Conservation (phyloP, 2,888 invertebrate genomes). For the Sipunculus nudus region DNA sequence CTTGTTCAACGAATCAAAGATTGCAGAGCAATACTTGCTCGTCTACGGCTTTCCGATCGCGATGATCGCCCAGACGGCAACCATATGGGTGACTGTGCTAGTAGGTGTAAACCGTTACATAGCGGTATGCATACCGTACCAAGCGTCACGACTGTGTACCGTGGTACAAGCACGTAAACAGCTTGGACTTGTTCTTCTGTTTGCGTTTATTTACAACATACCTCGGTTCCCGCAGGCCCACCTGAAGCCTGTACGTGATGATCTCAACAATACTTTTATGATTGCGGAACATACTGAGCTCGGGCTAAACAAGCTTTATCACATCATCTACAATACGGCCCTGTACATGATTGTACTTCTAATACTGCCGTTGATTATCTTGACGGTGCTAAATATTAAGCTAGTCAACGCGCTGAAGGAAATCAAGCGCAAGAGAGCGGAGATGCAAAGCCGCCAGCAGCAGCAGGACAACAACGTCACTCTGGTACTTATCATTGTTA, state of each 20-base stretch:
- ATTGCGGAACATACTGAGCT: slow-evolving; percentile 8
- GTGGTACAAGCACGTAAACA: slow-evolving; percentile 37
- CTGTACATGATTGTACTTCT: slow-evolving; percentile 40
- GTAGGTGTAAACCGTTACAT: slow-evolving; percentile 41
- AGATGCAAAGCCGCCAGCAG: slow-evolving; percentile 34
- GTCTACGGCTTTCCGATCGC: slow-evolving; percentile 33
- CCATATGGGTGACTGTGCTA: slow-evolving; percentile 40
- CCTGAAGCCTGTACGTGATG: background rate
- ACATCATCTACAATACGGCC: slow-evolving; percentile 31
- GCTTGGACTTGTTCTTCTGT: slow-evolving; percentile 27
- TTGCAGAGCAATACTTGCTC: slow-evolving; percentile 24
- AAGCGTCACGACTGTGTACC: slow-evolving; percentile 36
- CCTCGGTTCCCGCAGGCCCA: slow-evolving; percentile 31
- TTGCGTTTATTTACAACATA: slow-evolving; percentile 31
- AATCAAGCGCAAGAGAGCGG: slow-evolving; percentile 25
- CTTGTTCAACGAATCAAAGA: no score
- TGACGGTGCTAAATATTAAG: slow-evolving; percentile 38
- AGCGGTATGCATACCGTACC: slow-evolving; percentile 38
- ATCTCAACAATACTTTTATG: background rate
- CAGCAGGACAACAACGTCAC: slow-evolving; percentile 46
- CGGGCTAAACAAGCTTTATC: slow-evolving; percentile 14
- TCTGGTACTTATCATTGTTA: slow-evolving; percentile 41
- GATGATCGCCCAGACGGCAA: slow-evolving; percentile 33
- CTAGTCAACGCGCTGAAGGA: slow-evolving; percentile 40
- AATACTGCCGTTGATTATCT: slow-evolving; percentile 33